Base-by-base conservation (phyloP, 2,113 vertebrate species). In the Prionailurus viverrinus region DNA sequence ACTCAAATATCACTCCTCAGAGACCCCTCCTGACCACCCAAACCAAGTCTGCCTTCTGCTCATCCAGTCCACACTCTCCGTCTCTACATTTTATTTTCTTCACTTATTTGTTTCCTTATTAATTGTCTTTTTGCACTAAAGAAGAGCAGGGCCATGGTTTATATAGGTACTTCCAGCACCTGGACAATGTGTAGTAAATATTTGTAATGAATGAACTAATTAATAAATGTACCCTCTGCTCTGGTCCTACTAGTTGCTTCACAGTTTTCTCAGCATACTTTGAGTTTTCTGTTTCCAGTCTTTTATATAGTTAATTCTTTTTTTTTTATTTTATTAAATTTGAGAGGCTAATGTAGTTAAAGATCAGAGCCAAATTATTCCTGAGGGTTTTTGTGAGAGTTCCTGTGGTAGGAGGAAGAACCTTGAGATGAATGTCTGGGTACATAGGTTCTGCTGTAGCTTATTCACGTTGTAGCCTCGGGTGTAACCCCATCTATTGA, bases 331-430 rank as follows among this genome's bases (percentile, higher is more conserved):
- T 0, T 78, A 31, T 68, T 69, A 15, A 63, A 89, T 73, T 53
- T 85, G 58, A 48, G 48, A 93, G 9, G 41, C 86, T 95, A 63
- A 76, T 89, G 27, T 15, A n/a, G 6, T 82, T 82, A 87, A 41
- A 89, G 51, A 58, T 93, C 14, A 82, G 31, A 96, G 31, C 36
- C 27, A 69, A 31, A 71, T 94, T 92, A 11, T 89, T 91, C 33
- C 10, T 58, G 33, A 68, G 48, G 65, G 48, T 18, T 65, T 74
- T 97, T 76, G 33, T 87, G 55, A 53, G 58, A 63, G 12, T 7
- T 19, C 19, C 27, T 27, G 1, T 41, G 15, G 25, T 29, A 78
- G 66, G 55, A 63, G 55, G 55, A 91, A 89, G 82, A 82, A 48
- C 82, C 41, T 27, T 41, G 69, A 63, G 80, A 31, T 88, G 65